Evolutionary conservation across 2,113 vertebrate genomes (phyloP).

Genomic region (Tenrec ecaudatus): DNA sequence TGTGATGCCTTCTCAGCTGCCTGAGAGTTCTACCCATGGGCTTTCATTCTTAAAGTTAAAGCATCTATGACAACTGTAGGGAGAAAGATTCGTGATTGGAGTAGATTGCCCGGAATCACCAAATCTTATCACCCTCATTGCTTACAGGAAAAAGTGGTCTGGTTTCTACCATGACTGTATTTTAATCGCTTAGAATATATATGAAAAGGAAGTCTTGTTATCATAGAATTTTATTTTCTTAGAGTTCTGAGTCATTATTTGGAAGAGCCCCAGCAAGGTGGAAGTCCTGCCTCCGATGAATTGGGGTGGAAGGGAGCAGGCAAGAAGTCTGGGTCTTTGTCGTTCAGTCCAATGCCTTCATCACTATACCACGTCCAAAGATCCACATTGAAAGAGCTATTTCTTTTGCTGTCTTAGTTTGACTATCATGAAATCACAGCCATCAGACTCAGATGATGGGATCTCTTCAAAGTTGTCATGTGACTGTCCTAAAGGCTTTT

Average conservation of each 20-base stretch:
- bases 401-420: constrained; percentile 5
- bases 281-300: not conserved
- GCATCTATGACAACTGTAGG: not conserved
- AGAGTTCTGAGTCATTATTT: not conserved
- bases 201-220: not conserved
- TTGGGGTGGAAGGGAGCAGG: not conserved
- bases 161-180: not conserved
- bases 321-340: not conserved
- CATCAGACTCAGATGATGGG: not conserved
- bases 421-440: not conserved
- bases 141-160: not conserved
- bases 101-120: not conserved
- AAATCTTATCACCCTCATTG: not conserved
- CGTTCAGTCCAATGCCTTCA: not conserved
- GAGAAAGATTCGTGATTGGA: not conserved
- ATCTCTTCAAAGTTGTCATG: not conserved
- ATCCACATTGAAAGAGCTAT: not conserved
- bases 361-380: too few relatives aligned
- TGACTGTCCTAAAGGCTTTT: not conserved
- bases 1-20: not conserved
- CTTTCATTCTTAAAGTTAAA: constrained; percentile 14
- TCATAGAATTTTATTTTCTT: not conserved
- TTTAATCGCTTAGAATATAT: not conserved
- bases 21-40: not conserved
- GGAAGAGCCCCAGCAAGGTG: not conserved